These are phyloP conservation scores for Carposina sasakii DNA, from an alignment of 1,140 invertebrate species.

Conservation along the genomic window DNA sequence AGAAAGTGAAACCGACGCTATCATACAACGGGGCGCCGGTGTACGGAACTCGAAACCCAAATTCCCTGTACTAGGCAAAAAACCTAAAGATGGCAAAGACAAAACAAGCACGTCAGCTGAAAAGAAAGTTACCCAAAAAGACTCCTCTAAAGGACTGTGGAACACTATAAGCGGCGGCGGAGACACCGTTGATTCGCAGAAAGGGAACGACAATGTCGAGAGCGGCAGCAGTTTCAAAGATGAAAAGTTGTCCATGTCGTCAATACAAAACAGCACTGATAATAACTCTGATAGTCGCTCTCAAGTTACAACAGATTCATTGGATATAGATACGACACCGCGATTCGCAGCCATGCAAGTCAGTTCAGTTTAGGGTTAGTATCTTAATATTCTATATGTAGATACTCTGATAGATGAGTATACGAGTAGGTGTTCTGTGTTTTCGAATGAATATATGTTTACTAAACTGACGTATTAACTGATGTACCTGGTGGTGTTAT, in stretches of 20 bases:
- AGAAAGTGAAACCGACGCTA: conserved; percentile 58
- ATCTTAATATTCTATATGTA: no score
- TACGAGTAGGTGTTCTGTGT: no score
- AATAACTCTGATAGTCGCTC: conserved; percentile 64
- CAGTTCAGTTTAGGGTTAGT: conserved; percentile 64
- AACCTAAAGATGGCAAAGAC: conserved; percentile 61
- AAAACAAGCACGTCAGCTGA: conserved; percentile 41
- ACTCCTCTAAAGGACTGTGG: conserved; percentile 60
- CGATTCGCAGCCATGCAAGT: conserved; percentile 70
- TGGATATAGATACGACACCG: conserved; percentile 54
- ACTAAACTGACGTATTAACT: no score
- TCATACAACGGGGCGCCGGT: conserved; percentile 53
- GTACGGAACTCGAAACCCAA: conserved; percentile 65
- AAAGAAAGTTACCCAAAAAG: conserved; percentile 61
- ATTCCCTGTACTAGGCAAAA: conserved; percentile 67
- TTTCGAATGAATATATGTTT: no score
- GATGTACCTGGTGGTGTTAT: no score
- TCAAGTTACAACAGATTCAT: conserved; percentile 60
- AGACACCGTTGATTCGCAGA: conserved; percentile 61
- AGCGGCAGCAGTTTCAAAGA: conserved; percentile 60
- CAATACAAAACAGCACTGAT: conserved; percentile 56
- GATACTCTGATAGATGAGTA: no score
- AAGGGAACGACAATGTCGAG: conserved; percentile 39
- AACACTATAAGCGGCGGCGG: conserved; percentile 55
- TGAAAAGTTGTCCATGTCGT: conserved; percentile 63